These are phyloP conservation scores for Drosophila buzzatii DNA, from an alignment of 2,888 invertebrate species.

Conservation along the genomic window DNA sequence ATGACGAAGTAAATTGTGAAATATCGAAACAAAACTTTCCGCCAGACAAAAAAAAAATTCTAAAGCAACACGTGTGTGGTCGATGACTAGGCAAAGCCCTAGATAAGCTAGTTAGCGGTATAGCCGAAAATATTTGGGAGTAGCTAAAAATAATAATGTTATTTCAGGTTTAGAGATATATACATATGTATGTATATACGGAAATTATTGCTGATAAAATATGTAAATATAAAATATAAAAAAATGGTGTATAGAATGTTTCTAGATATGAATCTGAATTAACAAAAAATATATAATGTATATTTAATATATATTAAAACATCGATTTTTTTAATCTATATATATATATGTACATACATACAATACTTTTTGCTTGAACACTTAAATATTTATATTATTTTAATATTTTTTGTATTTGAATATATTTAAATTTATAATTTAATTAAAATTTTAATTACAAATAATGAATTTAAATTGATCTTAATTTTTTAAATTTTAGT, in stretches of 20 bases:
- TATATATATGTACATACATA: background rate
- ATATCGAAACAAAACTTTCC: constrained; percentile 28
- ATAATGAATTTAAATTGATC: no score
- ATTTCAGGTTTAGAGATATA: background rate
- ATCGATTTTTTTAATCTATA: background rate
- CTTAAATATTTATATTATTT: no score
- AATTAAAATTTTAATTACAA: no score
- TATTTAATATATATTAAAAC: no score
- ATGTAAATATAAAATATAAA: no score
- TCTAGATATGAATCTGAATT: no score
- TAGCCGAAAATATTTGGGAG: background rate
- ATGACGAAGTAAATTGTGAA: constrained; percentile 23
- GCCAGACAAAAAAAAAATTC: constrained; percentile 1
- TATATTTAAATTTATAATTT: no score
- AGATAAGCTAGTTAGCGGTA: constrained; percentile 11
- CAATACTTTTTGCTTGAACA: no score
- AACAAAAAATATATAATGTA: background rate
- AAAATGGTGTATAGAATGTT: background rate
- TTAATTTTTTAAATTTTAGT: no score
- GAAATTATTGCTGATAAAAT: background rate
- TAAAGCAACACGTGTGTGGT: constrained; percentile 12
- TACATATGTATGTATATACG: background rate
- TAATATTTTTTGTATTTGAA: no score
- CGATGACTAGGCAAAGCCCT: constrained; percentile 10
- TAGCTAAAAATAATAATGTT: background rate